Evolutionary conservation across 2,113 vertebrate species (phyloP).

Genomic region (Limanda limanda): DNA sequence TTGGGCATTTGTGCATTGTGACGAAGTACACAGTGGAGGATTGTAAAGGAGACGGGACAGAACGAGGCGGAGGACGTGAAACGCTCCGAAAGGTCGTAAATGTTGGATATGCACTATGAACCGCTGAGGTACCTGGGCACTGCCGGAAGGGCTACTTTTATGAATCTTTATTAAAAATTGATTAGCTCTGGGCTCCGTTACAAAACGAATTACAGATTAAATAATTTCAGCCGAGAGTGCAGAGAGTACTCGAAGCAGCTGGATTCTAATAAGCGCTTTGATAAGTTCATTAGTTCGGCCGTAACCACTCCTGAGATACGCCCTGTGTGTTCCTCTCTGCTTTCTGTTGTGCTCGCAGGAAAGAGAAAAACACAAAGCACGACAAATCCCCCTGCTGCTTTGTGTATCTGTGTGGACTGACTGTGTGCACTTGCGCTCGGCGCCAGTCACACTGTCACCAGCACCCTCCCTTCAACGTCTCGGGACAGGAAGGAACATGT

Average conservation of each 20-base stretch:
- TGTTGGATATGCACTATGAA: constrained; percentile 37
- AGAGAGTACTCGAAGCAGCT: constrained; percentile 4
- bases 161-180: constrained; percentile 69
- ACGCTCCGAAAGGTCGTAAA: constrained; percentile 56
- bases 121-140: constrained; percentile 34
- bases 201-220: constrained; percentile 58
- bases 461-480: constrained; percentile 54
- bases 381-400: constrained; percentile 60
- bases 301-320: constrained; percentile 22
- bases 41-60: constrained; percentile 29
- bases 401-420: constrained; percentile 40
- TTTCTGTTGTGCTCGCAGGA: constrained; percentile 45
- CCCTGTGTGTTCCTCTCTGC: constrained; percentile 24
- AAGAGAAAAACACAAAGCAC: constrained; percentile 62
- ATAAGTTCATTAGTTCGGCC: constrained; percentile 45
- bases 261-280: constrained; percentile 46
- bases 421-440: constrained; percentile 32
- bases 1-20: constrained; percentile 41
- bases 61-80: constrained; percentile 25
- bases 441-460: constrained; percentile 76
- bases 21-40: constrained; percentile 59
- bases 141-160: constrained; percentile 53
- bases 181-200: constrained; percentile 48
- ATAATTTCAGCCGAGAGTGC: constrained; percentile 25
- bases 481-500: constrained; percentile 78